Evolutionary conservation across 1,140 invertebrate genomes (phyloP).

Genomic region (Drosophila cardini): DNA sequence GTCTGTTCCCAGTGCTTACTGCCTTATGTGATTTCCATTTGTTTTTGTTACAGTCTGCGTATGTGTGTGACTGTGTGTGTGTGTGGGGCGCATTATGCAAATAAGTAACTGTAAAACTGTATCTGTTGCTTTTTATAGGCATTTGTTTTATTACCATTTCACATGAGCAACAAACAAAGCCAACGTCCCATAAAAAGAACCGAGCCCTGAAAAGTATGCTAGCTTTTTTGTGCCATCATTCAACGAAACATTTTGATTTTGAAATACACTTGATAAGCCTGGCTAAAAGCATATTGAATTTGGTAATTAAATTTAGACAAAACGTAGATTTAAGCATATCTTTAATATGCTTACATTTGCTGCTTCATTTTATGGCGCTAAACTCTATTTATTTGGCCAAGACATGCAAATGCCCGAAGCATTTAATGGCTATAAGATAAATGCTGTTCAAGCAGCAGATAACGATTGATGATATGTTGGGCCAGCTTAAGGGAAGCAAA

Average conservation of each 20-base stretch:
- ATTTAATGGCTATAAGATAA: too few relatives aligned
- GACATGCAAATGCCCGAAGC: neutral
- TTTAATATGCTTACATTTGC: neutral
- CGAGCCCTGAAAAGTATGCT: conserved; percentile 34
- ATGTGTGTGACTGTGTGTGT: conserved; percentile 7
- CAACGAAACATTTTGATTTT: neutral
- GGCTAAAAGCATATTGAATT: neutral
- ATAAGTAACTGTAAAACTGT: conserved; percentile 62
- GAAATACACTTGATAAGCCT: neutral
- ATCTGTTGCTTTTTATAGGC: conserved; percentile 78
- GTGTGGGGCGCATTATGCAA: conserved; percentile 72
- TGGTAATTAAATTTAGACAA: neutral
- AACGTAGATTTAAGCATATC: neutral
- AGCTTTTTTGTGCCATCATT: neutral
- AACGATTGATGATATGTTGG: too few relatives aligned
- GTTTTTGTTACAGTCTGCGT: conserved; percentile 21
- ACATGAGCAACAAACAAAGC: conserved; percentile 33
- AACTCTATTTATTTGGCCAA: conserved; percentile 3
- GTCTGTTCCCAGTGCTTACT: conserved; percentile 56
- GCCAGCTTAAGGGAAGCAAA: too few relatives aligned
- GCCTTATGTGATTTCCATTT: conserved; percentile 18
- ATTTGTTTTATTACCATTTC: conserved; percentile 72
- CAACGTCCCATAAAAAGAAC: conserved; percentile 13
- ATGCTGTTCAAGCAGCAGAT: neutral
- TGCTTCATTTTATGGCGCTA: neutral